Percentiles rank a stretch among this genome's conserved stretches.
Evolutionary conservation across 2,113 vertebrate species (phyloP).

Genomic region (Solea solea): DNA sequence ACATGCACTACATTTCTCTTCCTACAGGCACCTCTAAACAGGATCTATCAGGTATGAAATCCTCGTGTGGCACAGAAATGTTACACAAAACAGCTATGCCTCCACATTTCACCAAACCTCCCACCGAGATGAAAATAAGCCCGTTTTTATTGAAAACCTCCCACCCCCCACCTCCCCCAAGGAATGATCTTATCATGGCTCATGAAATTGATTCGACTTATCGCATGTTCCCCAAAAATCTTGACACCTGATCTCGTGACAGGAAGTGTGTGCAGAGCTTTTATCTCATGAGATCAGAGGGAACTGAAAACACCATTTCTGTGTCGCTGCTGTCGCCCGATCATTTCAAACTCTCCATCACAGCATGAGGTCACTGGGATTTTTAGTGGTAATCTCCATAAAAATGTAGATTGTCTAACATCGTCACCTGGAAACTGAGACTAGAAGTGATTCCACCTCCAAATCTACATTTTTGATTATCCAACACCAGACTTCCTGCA

Average conservation of each 20-base stretch:
- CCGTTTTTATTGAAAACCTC: constrained; percentile 54
- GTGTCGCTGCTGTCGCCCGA: constrained; percentile 70
- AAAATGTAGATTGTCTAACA: constrained; percentile 60
- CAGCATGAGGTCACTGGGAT: constrained; percentile 69
- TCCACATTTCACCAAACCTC: constrained; percentile 57
- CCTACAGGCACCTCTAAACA: constrained; percentile 84
- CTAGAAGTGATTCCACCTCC: constrained; percentile 54
- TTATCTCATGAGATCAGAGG: constrained; percentile 54
- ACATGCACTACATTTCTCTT: constrained; percentile 82
- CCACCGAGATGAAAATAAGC: constrained; percentile 59
- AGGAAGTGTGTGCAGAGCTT: constrained; percentile 30
- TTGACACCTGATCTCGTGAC: constrained; percentile 58
- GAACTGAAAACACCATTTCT: constrained; percentile 69
- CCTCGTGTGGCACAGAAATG: constrained; percentile 76
- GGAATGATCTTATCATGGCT: constrained; percentile 71
- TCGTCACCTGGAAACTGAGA: constrained; percentile 50
- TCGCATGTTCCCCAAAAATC: constrained; percentile 71
- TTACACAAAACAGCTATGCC: constrained; percentile 62
- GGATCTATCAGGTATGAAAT: constrained; percentile 88
- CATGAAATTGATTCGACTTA: constrained; percentile 66
- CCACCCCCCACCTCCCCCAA: constrained; percentile 29
- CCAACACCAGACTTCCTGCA: constrained; percentile 32
- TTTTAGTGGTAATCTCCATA: constrained; percentile 59
- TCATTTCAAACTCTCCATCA: constrained; percentile 68
- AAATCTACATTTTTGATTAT: constrained; percentile 52